Conservation (phyloP, 1,140 invertebrate genomes). For the Lamellibrachia luymesi region DNA sequence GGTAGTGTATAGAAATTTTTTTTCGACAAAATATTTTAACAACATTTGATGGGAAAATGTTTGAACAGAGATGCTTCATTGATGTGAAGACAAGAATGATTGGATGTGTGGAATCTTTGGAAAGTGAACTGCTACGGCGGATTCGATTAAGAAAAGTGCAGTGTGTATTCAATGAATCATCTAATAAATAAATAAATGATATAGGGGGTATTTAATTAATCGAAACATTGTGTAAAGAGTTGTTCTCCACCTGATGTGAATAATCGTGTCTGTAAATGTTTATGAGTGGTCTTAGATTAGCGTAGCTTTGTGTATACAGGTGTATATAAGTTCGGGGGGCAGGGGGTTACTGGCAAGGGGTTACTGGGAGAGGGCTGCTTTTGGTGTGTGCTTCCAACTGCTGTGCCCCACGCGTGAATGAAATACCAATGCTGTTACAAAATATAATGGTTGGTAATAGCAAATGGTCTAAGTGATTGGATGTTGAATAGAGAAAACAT, state of each 20-base stretch:
- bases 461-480: not conserved
- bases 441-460: not conserved
- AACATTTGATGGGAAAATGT: not conserved
- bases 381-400: not conserved
- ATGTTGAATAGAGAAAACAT: not conserved
- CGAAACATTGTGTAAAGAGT: not conserved
- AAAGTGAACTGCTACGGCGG: not conserved
- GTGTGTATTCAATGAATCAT: not conserved
- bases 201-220: not conserved
- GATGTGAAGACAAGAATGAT: not conserved
- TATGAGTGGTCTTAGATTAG: not conserved
- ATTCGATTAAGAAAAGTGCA: not conserved
- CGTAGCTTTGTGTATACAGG: not conserved
- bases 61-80: not conserved
- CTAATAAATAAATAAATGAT: not conserved
- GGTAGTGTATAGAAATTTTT: not conserved
- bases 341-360: not conserved
- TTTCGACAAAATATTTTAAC: not conserved
- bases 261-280: not conserved
- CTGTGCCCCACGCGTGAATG: not conserved
- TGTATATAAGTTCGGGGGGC: not conserved
- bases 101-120: not conserved
- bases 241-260: constrained; percentile 1
- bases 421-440: not conserved
- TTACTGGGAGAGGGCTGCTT: not conserved